Conservation (phyloP, 2,113 vertebrate genomes). For the Brachirus orientalis region DNA sequence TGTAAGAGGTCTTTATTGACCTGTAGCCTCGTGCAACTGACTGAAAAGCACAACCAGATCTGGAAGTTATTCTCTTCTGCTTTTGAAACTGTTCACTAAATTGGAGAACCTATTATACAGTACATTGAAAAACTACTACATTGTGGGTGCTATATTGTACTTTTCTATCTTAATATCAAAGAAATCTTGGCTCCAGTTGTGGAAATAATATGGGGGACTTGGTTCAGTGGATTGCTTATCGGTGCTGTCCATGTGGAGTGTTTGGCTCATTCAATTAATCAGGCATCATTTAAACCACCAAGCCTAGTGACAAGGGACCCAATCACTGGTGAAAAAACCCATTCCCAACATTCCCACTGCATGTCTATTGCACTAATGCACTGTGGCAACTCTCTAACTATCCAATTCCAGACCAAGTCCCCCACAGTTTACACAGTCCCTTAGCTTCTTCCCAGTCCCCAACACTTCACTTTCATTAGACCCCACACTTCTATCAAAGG, state of each 20-base stretch:
- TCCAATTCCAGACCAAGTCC: constrained; percentile 78
- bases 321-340: constrained; percentile 72
- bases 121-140: constrained; percentile 27
- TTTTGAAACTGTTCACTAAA: constrained; percentile 26
- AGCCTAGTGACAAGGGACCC: constrained; percentile 70
- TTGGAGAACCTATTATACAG: constrained; percentile 21
- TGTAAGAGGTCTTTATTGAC: constrained; percentile 53
- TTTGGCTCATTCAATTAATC: constrained; percentile 78
- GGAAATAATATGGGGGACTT: constrained; percentile 41
- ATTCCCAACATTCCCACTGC: constrained; percentile 72
- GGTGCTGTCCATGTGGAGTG: constrained; percentile 57
- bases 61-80: constrained; percentile 18
- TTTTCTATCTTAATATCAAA: constrained; percentile 32
- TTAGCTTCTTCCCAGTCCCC: constrained; percentile 59
- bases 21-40: constrained; percentile 24
- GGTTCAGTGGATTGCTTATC: constrained; percentile 55
- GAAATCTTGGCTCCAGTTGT: constrained; percentile 34
- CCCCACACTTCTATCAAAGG: constrained; percentile 73
- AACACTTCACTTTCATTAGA: constrained; percentile 74
- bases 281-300: constrained; percentile 76
- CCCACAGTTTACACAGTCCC: constrained; percentile 70
- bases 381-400: constrained; percentile 81
- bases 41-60: constrained; percentile 42
- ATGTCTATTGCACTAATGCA: constrained; percentile 70
- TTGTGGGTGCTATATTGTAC: constrained; percentile 29